A percentile compares a stretch with the other conserved stretches of the same genome.
Conservation (phyloP, 2,888 invertebrate species). For the Disparrhopalites patrizii region DNA sequence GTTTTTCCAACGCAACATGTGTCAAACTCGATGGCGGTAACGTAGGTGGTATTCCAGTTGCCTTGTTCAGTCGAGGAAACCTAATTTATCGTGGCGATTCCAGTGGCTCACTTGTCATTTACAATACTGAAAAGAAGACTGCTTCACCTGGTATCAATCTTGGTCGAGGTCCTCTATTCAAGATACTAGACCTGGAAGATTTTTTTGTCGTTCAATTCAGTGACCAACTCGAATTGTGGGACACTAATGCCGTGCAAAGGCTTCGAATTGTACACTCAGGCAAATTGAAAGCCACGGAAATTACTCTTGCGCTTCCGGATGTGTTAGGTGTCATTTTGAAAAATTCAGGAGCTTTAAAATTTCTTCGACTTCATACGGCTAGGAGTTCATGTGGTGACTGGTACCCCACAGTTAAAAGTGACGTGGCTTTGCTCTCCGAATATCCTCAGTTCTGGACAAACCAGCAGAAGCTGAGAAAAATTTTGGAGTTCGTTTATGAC, state of each 20-base stretch:
- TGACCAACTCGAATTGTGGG: conserved; percentile 44
- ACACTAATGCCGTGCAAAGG: conserved; percentile 38
- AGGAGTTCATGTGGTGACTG: conserved; percentile 14
- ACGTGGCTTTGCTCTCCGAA: neutral
- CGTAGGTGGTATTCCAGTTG: conserved; percentile 43
- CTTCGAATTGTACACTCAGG: conserved; percentile 35
- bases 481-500: conserved; percentile 16
- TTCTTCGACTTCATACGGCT: conserved; percentile 34
- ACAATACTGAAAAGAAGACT: conserved; percentile 47
- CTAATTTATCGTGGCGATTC: conserved; percentile 45
- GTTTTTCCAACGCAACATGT: conserved; percentile 46
- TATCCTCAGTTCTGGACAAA: conserved; percentile 21
- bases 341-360: conserved; percentile 39
- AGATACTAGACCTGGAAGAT: conserved; percentile 34
- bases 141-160: conserved; percentile 45
- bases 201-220: conserved; percentile 42
- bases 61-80: conserved; percentile 36
- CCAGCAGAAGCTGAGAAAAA: conserved; percentile 5
- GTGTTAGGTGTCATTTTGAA: conserved; percentile 41
- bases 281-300: conserved; percentile 37
- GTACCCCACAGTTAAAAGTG: conserved; percentile 14
- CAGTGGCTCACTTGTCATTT: conserved; percentile 42
- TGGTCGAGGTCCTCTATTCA: conserved; percentile 42
- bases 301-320: conserved; percentile 39
- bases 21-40: conserved; percentile 45